These are phyloP conservation scores for Lutjanus argentimaculatus DNA, from an alignment of 2,797 vertebrate species.

Conservation along the genomic window DNA sequence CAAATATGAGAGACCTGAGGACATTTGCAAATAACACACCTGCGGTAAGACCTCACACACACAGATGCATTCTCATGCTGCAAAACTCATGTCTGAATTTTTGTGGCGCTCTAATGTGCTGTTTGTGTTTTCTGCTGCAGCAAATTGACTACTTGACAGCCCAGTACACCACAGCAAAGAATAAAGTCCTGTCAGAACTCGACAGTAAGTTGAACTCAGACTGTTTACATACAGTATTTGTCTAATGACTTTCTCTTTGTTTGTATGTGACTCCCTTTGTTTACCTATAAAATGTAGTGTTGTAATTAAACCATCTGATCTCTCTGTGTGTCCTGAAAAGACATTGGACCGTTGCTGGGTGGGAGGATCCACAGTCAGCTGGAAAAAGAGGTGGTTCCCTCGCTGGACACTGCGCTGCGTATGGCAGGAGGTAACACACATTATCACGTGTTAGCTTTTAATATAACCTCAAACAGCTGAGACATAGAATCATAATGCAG, in stretches of 20 bases:
- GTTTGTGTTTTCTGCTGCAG: conserved; percentile 78
- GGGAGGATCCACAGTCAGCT: conserved; percentile 89
- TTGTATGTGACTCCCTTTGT: not conserved
- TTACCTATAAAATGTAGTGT: not conserved
- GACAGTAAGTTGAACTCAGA: conserved; percentile 89
- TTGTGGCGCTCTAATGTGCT: not conserved
- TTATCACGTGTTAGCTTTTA: not conserved
- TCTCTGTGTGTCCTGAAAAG: conserved; percentile 74
- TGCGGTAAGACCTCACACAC: conserved; percentile 81
- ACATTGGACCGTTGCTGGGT: conserved; percentile 91
- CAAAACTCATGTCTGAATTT: not conserved
- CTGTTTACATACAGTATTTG: conserved; percentile 29
- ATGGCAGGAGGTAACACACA: conserved; percentile 90
- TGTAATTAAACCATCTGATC: conserved; percentile 1
- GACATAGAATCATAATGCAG: not conserved
- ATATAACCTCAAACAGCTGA: not conserved
- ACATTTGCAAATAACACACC: conserved; percentile 90
- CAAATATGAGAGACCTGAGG: conserved; percentile 94
- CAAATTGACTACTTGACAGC: conserved; percentile 93
- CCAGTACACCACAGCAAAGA: conserved; percentile 93
- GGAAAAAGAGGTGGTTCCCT: conserved; percentile 89
- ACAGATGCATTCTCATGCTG: not conserved
- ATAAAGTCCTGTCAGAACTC: conserved; percentile 92
- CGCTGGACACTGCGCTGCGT: conserved; percentile 89
- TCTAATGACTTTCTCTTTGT: conserved; percentile 6